phyloP scores from a whole-genome alignment of 2,797 vertebrate species.

The Spondyliosoma cantharus region DNA sequence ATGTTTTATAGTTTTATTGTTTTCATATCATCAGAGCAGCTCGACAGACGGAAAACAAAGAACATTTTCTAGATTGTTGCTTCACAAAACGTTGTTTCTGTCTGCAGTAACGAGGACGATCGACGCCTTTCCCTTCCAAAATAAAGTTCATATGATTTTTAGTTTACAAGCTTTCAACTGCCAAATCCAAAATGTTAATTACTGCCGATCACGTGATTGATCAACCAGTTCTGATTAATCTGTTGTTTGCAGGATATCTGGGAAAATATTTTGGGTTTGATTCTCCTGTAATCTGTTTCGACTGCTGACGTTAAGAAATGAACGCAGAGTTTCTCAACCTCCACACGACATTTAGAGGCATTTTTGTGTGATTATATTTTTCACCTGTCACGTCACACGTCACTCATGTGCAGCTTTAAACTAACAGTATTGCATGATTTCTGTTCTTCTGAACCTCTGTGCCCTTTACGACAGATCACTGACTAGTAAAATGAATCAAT shows the following conservation, averaged over 20 bases:
- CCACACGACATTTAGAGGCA: not conserved
- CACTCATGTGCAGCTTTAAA: slow-evolving; percentile 5
- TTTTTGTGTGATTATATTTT: not conserved
- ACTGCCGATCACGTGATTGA: slow-evolving; percentile 5
- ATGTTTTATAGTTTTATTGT: slow-evolving; percentile 42
- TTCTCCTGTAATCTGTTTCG: not conserved
- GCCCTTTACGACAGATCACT: not conserved
- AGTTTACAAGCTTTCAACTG: slow-evolving; percentile 57
- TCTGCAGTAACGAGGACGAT: slow-evolving; percentile 14
- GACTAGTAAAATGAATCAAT: not conserved
- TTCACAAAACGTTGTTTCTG: not conserved
- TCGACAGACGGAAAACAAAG: slow-evolving; percentile 16
- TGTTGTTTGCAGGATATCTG: not conserved
- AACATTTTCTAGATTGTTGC: slow-evolving; percentile 39
- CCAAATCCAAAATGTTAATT: slow-evolving; percentile 17
- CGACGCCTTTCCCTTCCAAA: not conserved
- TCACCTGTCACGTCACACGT: no score
- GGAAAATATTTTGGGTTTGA: not conserved
- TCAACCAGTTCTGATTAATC: not conserved
- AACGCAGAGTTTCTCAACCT: slow-evolving; percentile 35
- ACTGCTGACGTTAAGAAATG: slow-evolving; percentile 10
- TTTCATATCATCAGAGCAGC: slow-evolving; percentile 60
- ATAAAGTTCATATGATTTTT: slow-evolving; percentile 14
- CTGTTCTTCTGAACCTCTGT: not conserved
- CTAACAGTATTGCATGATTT: not conserved